Evolutionary conservation across 2,797 vertebrate species (phyloP).

Genomic region (Buphagus erythrorhynchus): DNA sequence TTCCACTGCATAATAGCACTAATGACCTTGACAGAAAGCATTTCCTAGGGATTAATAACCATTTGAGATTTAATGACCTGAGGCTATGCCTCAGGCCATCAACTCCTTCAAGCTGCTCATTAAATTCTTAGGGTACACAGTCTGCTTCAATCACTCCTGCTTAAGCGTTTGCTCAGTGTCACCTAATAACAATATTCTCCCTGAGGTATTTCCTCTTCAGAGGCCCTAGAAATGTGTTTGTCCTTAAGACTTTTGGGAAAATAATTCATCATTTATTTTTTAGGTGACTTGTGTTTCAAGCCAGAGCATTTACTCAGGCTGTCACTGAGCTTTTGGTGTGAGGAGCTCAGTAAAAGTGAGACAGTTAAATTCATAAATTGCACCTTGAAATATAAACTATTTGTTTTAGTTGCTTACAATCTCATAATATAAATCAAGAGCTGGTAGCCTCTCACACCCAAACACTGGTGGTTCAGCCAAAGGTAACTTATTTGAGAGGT

Average conservation of each 20-base stretch:
- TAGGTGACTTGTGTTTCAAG: neutral
- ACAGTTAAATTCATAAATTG: neutral
- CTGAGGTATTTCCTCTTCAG: conserved; percentile 21
- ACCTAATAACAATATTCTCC: conserved; percentile 52
- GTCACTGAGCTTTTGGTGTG: neutral
- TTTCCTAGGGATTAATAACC: conserved; percentile 43
- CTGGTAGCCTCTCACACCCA: neutral
- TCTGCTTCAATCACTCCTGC: conserved; percentile 22
- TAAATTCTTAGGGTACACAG: conserved; percentile 41
- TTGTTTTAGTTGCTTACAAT: neutral
- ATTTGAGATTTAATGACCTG: conserved; percentile 58
- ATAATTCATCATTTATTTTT: neutral
- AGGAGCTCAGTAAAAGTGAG: neutral
- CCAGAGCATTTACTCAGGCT: neutral
- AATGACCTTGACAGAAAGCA: conserved; percentile 55
- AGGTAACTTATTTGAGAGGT: neutral
- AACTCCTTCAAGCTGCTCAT: conserved; percentile 41
- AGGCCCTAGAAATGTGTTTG: neutral
- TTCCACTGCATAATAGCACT: conserved; percentile 19
- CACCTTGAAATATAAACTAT: neutral
- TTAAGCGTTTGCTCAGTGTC: conserved; percentile 44
- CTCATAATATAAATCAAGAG: neutral
- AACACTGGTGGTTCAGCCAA: neutral
- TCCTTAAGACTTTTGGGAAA: neutral
- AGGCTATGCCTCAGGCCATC: conserved; percentile 32